Base-by-base conservation (phyloP, 2,888 invertebrate genomes). In the Plusia festucae region DNA sequence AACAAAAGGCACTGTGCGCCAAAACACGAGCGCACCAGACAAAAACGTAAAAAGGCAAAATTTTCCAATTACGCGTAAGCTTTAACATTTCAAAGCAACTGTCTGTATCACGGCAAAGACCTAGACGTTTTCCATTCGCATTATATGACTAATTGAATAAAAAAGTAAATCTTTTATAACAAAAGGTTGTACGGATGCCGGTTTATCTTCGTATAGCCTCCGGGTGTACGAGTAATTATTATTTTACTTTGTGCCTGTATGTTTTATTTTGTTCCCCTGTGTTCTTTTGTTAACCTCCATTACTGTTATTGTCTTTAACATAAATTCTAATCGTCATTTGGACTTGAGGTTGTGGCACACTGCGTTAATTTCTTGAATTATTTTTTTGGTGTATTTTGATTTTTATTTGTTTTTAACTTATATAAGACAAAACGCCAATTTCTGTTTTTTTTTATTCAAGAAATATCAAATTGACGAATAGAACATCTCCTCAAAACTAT, bases 91-190 rank as follows among this genome's bases (percentile, higher is more conserved):
- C 90, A 91, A 90, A 91, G 88, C 84, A 77, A 78, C 82, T 79
- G 85, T 88, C 88, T 60, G 84, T 79, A 83, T 85, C 87, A 84
- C 75, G 63, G 81, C 62, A 79, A 68, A 79, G 76, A 81, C 80
- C 83, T 82, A 85, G 84, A 86, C 82, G 84, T 66, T 76, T 83
- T 81, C 80, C 73, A 74, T 78, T 85, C 81, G 80, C 78, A 88
- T 87, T 85, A 85, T 82, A 81, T 86, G 82, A 88, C 88, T 91
- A 91, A 91, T 91, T 90, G 88, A 90, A 91, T 90, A 87, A 89
- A 90, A 89, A 90, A 84, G 79, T 76, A 84, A 81, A 83, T 85
- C 78, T 85, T 86, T 87, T 84, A 68, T 83, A 85, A 91, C 79
- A 81, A 80, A 91, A 90, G 90, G 86, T 83, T 75, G 67, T 79